phyloP scores from a whole-genome alignment of 2,113 vertebrate genomes.

The Onychorhynchus coronatus region DNA sequence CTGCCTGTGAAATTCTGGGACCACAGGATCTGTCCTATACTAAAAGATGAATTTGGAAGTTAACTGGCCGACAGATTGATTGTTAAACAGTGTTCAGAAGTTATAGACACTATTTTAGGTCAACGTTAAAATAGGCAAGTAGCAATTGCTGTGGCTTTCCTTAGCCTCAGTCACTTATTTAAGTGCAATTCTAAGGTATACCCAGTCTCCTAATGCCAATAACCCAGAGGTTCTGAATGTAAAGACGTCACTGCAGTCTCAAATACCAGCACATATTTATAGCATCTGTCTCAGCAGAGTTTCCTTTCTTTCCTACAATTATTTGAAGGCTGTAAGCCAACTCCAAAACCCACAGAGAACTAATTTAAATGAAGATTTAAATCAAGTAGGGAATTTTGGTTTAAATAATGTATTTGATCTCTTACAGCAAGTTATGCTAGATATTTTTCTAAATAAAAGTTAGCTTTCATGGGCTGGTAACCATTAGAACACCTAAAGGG shows the following conservation, averaged over 20 bases:
- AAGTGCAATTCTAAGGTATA: neutral
- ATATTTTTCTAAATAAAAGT: neutral
- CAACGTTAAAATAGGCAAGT: neutral
- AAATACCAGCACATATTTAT: conserved; percentile 20
- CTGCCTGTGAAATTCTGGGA: neutral
- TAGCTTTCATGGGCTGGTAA: neutral
- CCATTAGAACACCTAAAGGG: neutral
- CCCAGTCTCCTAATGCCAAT: neutral
- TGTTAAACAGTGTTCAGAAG: neutral
- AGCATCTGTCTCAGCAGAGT: conserved; percentile 10
- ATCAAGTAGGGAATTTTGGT: conserved; percentile 18
- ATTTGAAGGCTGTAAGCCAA: conserved; percentile 42
- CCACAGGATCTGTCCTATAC: neutral
- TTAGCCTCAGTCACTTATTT: neutral
- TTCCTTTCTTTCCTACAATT: conserved; percentile 33
- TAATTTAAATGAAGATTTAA: conserved; percentile 31
- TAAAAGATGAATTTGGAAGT: neutral
- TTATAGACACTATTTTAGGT: neutral
- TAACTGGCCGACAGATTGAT: neutral
- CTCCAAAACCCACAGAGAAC: neutral
- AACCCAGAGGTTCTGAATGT: neutral
- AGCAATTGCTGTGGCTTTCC: neutral
- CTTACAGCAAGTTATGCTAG: neutral
- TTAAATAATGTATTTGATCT: conserved; percentile 28
- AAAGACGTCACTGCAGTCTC: neutral